Percentiles rank a stretch among this genome's conserved stretches.
Evolutionary conservation across 1,140 invertebrate genomes (phyloP).

Genomic region (Schlechtendalia chinensis): DNA sequence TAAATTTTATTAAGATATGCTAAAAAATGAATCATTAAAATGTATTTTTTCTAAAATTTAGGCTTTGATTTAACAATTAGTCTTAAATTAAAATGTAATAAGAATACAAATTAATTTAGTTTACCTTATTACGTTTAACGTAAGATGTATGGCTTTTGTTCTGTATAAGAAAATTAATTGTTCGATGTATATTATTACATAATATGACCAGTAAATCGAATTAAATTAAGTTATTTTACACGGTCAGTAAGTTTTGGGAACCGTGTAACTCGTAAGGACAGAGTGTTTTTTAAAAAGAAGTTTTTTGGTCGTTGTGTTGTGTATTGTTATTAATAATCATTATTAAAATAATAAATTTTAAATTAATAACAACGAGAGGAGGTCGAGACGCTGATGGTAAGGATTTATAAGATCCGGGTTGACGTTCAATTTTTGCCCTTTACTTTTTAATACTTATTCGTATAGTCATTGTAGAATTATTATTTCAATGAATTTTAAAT

Average conservation of each 20-base stretch:
- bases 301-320: constrained; percentile 8
- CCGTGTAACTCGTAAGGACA: neutral
- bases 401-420: neutral
- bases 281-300: neutral
- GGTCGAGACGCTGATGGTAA: neutral
- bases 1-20: no score
- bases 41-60: no score
- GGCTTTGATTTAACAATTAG: no score
- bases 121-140: no score
- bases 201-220: neutral
- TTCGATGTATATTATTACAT: neutral
- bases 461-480: neutral
- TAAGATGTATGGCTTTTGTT: no score
- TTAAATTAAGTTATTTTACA: constrained; percentile 29
- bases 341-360: constrained; percentile 9
- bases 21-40: no score
- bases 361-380: constrained; percentile 18
- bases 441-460: neutral
- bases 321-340: constrained; percentile 22
- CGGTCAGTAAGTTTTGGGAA: constrained; percentile 24
- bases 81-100: no score
- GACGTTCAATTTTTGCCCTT: neutral
- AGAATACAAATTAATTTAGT: no score
- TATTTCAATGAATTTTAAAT: neutral
- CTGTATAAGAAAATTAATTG: no score